Percentiles rank a stretch among this genome's conserved stretches.
Conservation (phyloP, 2,113 vertebrate species). For the Carassius gibelio region DNA sequence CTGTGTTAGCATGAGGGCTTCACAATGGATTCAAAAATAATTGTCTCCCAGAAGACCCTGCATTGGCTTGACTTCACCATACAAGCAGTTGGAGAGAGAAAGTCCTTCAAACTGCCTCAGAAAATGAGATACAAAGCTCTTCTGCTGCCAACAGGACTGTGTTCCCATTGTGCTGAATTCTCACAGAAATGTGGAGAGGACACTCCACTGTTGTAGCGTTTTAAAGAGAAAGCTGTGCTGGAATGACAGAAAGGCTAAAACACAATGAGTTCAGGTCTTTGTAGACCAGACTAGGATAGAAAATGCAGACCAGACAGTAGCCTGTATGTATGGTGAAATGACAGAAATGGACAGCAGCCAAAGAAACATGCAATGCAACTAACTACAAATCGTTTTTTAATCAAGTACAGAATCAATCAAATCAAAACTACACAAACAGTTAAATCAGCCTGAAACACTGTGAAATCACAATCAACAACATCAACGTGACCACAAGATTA, state of each 20-base stretch:
- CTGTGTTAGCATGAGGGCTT: slow-evolving; percentile 51
- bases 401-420: neutral
- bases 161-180: slow-evolving; percentile 19
- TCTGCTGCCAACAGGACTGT: slow-evolving; percentile 1
- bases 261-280: slow-evolving; percentile 3
- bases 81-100: slow-evolving; percentile 28
- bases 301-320: neutral
- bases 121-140: slow-evolving; percentile 38
- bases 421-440: too few species aligned
- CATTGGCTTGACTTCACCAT: slow-evolving; percentile 51
- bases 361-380: neutral
- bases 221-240: slow-evolving; percentile 17
- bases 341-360: neutral
- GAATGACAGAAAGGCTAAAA: neutral
- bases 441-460: neutral
- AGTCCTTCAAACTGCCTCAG: slow-evolving; percentile 43
- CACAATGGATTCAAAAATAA: slow-evolving; percentile 62
- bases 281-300: neutral
- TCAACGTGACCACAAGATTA: too few species aligned
- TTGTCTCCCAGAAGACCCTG: slow-evolving; percentile 62
- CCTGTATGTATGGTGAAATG: neutral
- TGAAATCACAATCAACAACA: neutral
- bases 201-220: slow-evolving; percentile 22
- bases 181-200: slow-evolving; percentile 19
- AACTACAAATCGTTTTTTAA: neutral